phyloP scores from a whole-genome alignment of 2,797 vertebrate species.

The Melanotaenia pygmaea region DNA sequence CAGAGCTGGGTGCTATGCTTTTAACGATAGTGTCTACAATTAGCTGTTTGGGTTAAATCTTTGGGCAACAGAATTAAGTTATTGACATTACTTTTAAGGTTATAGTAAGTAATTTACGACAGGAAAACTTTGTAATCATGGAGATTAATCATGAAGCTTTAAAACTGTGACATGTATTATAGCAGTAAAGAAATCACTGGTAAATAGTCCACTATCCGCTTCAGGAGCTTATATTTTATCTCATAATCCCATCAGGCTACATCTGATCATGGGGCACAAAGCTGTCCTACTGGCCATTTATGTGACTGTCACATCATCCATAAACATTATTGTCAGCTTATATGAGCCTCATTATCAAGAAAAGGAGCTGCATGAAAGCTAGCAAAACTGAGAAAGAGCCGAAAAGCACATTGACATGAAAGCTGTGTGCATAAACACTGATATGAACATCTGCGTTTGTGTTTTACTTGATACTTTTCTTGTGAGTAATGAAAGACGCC shows the following conservation, averaged over 20 bases:
- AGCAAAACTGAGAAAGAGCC: not conserved
- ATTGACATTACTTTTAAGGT: not conserved
- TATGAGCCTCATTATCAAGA: not conserved
- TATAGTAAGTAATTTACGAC: not conserved
- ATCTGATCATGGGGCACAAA: conserved; percentile 5
- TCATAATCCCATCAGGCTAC: not conserved
- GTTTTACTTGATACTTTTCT: too few relatives aligned
- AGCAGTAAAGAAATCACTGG: not conserved
- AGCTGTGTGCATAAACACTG: too few relatives aligned
- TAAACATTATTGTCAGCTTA: conserved; percentile 7
- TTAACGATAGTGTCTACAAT: not conserved
- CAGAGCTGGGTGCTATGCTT: not conserved
- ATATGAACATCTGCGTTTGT: not conserved
- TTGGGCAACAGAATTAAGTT: not conserved
- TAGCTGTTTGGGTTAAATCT: not conserved
- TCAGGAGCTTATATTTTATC: not conserved
- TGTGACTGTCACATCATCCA: not conserved
- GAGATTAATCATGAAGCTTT: not conserved
- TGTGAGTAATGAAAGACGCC: not conserved
- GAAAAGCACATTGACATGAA: too few relatives aligned
- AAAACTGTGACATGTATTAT: not conserved
- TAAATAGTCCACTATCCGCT: not conserved
- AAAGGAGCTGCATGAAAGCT: not conserved
- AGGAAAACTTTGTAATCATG: not conserved
- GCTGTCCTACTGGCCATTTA: not conserved